phyloP scores from a whole-genome alignment of 2,888 invertebrate species.

The Tridacna gigas region DNA sequence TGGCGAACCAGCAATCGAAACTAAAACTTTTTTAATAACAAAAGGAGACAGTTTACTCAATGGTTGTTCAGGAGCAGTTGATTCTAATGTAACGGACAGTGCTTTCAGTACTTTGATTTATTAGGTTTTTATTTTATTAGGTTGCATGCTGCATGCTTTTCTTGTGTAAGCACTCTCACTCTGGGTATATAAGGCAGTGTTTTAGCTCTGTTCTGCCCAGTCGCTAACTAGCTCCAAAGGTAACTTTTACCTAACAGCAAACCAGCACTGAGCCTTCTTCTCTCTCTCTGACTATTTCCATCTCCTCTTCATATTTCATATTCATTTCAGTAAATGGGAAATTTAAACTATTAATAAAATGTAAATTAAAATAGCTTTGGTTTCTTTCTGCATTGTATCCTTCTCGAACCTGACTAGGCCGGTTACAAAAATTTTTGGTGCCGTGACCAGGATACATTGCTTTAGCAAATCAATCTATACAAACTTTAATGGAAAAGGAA shows the following conservation, averaged over 20 bases:
- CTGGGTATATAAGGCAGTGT: conserved; percentile 3
- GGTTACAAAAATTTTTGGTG: not conserved
- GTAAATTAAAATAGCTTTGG: too few species aligned
- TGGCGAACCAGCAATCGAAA: too few species aligned
- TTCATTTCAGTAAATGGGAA: not conserved
- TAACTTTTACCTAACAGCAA: not conserved
- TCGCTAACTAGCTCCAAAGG: conserved; percentile 3
- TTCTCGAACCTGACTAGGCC: not conserved
- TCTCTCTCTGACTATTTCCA: not conserved
- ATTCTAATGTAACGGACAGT: conserved; percentile 51
- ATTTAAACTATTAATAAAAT: too few species aligned
- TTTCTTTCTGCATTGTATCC: too few species aligned
- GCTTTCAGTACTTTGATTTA: too few species aligned
- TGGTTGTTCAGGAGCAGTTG: too few species aligned
- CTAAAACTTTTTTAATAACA: too few species aligned
- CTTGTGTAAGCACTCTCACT: not conserved
- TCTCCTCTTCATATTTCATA: not conserved
- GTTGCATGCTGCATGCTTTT: conserved; percentile 1
- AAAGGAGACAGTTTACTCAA: too few species aligned
- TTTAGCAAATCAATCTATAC: not conserved
- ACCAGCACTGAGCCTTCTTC: not conserved
- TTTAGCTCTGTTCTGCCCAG: not conserved
- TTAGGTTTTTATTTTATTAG: not conserved
- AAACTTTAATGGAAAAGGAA: conserved; percentile 1
- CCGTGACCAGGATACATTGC: not conserved